A percentile compares a stretch with the other conserved stretches of the same genome.
Evolutionary conservation across 2,888 invertebrate species (phyloP).

Genomic region (Heliothis peltigera): DNA sequence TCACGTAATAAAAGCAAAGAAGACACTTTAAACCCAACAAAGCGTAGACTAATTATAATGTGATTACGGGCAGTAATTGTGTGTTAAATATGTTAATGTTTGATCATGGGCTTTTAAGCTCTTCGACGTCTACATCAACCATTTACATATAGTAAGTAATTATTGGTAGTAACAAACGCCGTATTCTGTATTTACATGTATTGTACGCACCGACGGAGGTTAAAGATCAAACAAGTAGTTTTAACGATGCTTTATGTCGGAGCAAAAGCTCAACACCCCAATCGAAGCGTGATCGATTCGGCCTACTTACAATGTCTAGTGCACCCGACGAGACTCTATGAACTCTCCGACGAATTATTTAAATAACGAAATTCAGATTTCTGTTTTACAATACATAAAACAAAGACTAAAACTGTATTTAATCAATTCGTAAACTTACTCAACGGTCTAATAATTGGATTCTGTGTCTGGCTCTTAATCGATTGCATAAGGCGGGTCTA

Average conservation of each 20-base stretch:
- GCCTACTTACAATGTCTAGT: slow-evolving; percentile 72
- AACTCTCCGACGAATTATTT: slow-evolving; percentile 29
- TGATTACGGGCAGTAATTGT: slow-evolving; percentile 37
- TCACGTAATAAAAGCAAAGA: slow-evolving; percentile 27
- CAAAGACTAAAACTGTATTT: slow-evolving; percentile 30
- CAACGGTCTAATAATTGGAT: slow-evolving; percentile 51
- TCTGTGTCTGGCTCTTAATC: slow-evolving; percentile 47
- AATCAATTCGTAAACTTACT: slow-evolving; percentile 44
- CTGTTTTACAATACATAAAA: slow-evolving; percentile 37
- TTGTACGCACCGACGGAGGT: slow-evolving; percentile 56
- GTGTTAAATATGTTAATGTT: slow-evolving; percentile 53
- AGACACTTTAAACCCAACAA: slow-evolving; percentile 38
- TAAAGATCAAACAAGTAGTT: slow-evolving; percentile 74
- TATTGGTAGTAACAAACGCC: slow-evolving; percentile 44
- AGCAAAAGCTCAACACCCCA: slow-evolving; percentile 64
- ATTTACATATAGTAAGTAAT: slow-evolving; percentile 53
- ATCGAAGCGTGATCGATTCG: slow-evolving; percentile 75
- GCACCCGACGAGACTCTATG: slow-evolving; percentile 40
- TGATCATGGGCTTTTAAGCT: slow-evolving; percentile 49
- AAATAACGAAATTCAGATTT: slow-evolving; percentile 35
- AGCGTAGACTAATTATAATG: slow-evolving; percentile 47
- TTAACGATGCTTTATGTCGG: slow-evolving; percentile 61
- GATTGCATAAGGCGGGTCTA: slow-evolving; percentile 50
- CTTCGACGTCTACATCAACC: slow-evolving; percentile 34
- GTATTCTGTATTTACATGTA: slow-evolving; percentile 32